Base-by-base conservation (phyloP, 2,888 invertebrate species). In the Drosophila bunnanda region DNA sequence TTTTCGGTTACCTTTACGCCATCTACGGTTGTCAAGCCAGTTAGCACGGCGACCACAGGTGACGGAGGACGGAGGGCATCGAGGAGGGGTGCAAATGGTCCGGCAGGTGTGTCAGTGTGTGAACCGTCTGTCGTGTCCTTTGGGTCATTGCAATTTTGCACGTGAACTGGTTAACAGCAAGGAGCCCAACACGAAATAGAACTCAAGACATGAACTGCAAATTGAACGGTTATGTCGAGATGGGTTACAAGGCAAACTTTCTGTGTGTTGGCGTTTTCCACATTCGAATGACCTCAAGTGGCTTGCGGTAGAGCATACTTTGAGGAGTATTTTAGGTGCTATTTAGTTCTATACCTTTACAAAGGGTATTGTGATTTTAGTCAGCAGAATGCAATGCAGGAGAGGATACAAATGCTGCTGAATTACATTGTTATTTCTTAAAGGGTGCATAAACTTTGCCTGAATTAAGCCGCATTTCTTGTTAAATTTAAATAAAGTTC, bases 111-210 rank as follows among this genome's bases (percentile, higher is more conserved):
- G 44, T 20, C 30, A 10, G 20, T 43, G 36, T 36, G 61, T 25
- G 55, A 41, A 13, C 15, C 32, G 10, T 15, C 9, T 30, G 43
- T 28, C 62, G 43, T 62, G 70, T 67, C 59, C 72, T 65, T 76
- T 64, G 73, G 70, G 58, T 78, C 78, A 83, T 64, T 80, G 68
- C 76, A 82, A 82, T 82, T 82, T 78, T 66, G 80, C 86, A 82
- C 86, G 81, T 86, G 83, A 85, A 78, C 80, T 74, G 79, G 81
- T 82, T 82, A 82, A 72, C 73, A 70, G 78, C 52, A 69, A 57
- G 65, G 44, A 64, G 64, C 74, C 60, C 55, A 72, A 69, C 58
- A 79, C 55, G 22, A 60, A 48, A 53, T n/a, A 53, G 22, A 38
- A 41, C 12, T 39, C 68, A 67, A 67, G 72, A 82, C 75, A 81